Percentiles rank a stretch among this genome's conserved stretches.
Conservation (phyloP, 2,888 invertebrate species). For the Baronia brevicornis region DNA sequence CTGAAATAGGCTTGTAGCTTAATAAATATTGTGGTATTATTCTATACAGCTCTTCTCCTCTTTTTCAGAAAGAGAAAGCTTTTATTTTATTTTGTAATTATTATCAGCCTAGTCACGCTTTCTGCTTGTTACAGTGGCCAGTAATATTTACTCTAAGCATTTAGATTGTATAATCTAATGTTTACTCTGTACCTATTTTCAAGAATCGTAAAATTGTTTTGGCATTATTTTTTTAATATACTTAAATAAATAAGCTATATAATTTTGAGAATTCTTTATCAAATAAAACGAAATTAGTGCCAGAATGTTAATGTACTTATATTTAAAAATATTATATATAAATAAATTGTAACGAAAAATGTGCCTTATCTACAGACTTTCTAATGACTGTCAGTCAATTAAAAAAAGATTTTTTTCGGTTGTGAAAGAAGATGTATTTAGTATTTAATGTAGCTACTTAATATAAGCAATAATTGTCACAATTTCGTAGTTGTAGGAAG, state of each 20-base stretch:
- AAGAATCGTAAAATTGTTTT: constrained; percentile 2
- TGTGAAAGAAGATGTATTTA: constrained; percentile 39
- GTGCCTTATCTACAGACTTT: constrained; percentile 25
- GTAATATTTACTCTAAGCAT: too few relatives aligned
- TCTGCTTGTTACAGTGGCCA: too few relatives aligned
- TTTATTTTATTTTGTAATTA: too few relatives aligned
- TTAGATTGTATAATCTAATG: too few relatives aligned
- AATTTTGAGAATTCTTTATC: constrained; percentile 8
- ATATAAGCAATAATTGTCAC: constrained; percentile 25
- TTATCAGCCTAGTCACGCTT: too few relatives aligned
- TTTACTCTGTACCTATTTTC: constrained; percentile 4
- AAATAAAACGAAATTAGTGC: constrained; percentile 12
- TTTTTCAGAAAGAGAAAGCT: too few relatives aligned
- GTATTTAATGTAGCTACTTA: constrained; percentile 22
- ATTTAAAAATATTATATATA: too few relatives aligned
- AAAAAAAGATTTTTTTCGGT: constrained; percentile 34
- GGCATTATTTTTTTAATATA: constrained; percentile 10
- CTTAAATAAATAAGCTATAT: constrained; percentile 4
- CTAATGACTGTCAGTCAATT: constrained; percentile 12
- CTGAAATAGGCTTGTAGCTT: too few relatives aligned
- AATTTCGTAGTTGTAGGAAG: too few relatives aligned
- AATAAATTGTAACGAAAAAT: constrained; percentile 19
- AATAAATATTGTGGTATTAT: too few relatives aligned
- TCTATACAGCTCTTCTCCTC: too few relatives aligned
- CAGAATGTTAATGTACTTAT: constrained; percentile 13